Evolutionary conservation across 2,888 invertebrate genomes (phyloP), one percentile per base, ranked within the genome.

Genomic region (Tortricodes alternella): DNA sequence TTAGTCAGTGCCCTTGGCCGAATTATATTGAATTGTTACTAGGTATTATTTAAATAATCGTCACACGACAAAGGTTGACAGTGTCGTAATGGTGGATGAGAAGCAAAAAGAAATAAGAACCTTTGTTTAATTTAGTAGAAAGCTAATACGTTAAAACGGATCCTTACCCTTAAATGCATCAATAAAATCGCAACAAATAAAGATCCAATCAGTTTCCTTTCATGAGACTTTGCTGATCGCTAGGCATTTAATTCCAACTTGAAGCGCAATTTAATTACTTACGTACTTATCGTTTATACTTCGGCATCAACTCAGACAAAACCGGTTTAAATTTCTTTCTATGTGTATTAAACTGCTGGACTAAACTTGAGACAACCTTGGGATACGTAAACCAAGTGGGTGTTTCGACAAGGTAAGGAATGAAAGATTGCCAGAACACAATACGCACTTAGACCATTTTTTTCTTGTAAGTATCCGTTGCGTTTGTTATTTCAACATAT

Each of bases 251-350:
- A n/a, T n/a, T n/a, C n/a, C n/a, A n/a, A n/a, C n/a, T n/a, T n/a
- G n/a, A n/a, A n/a, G n/a, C n/a, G n/a, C n/a, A n/a, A n/a, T n/a
- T n/a, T n/a, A n/a, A n/a, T n/a, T n/a, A n/a, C n/a, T n/a, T n/a
- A n/a, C n/a, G n/a, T n/a, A n/a, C n/a, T n/a, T n/a, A n/a, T n/a
- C n/a, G n/a, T n/a, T n/a, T n/a, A n/a, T n/a, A n/a, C n/a, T n/a
- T n/a, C n/a, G n/a, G n/a, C n/a, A n/a, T n/a, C n/a, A 46, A 38
- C 32, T 16, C 16, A 11, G 11, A 37, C 29, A 44, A 18, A 53
- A 53, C 53, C 53, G 39, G 32, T 46, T 39, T 13, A 19, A 39
- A 46, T 46, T 53, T 53, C 53, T 46, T 53, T 46, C 46, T 23
- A 44, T 41, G 24, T 43, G 43, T 7, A 18, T 18, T 21, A n/a